Base-by-base conservation (phyloP, 2,888 invertebrate species). In the Bellardia pandia region DNA sequence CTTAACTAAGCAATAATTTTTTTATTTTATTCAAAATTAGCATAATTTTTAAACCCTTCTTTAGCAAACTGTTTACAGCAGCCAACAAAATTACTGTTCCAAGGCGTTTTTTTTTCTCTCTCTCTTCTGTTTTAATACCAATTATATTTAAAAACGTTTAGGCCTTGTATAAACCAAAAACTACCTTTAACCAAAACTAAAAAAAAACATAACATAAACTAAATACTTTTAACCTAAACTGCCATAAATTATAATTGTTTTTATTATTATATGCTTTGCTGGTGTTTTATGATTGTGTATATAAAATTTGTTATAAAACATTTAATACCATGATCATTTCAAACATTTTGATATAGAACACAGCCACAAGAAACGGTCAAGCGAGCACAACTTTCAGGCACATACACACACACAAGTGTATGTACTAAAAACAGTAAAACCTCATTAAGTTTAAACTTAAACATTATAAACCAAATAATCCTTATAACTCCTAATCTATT, bases 311-410 rank as follows among this genome's bases (percentile, higher is more conserved):
- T 64, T 75, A 42, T 77, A 23, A 81, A 78, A 72, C 58, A 62
- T 88, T 77, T 83, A 78, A 78, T 71, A 56, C 48, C 84, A 78
- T 53, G 45, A 86, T 83, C 85, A 81, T 80, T 88, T 87, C 45
- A 87, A 66, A 23, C 11, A 9, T 58, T 53, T 81, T 66, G 68
- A 75, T 84, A 58, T 42, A 66, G 75, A 58, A 58, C 48, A 40
- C 37, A 66, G 62, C 40, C 3, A 37, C 33, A 23, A 56, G 9
- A 16, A 56, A 56, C 56, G 23, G 16, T 33, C 33, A 60, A 60
- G 14, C 16, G 33, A 33, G 30, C 4, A 60, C 23, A 58, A 6
- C n/a, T 23, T 56, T 23, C 23, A 56, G 51, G 14, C 13, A 14
- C 51, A 5, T 3, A 14, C 14, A 33, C 3, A 58, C 4, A 56